Percentiles rank a stretch among this genome's conserved stretches.
Conservation (phyloP, 2,888 invertebrate genomes). For the Lottia scabra region DNA sequence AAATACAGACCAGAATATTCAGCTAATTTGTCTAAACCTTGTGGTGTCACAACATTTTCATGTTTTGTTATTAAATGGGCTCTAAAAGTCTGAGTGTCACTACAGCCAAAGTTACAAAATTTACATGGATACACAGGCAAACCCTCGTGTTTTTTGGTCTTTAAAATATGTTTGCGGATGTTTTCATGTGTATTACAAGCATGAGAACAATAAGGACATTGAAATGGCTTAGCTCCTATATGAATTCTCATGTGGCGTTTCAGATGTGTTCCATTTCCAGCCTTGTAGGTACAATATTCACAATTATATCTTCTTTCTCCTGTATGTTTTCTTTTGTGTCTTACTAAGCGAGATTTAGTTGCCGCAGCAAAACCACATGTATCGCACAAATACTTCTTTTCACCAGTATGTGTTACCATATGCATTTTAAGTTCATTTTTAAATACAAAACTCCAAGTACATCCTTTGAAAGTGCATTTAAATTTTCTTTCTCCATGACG, state of each 20-base stretch:
- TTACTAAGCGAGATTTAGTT: slow-evolving; percentile 59
- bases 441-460: slow-evolving; percentile 87
- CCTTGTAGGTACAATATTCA: slow-evolving; percentile 67
- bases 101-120: slow-evolving; percentile 76
- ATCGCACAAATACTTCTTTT: slow-evolving; percentile 84
- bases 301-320: slow-evolving; percentile 66
- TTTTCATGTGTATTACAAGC: slow-evolving; percentile 79
- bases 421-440: slow-evolving; percentile 89
- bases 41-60: slow-evolving; percentile 44
- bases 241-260: slow-evolving; percentile 68
- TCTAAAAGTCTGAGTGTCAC: slow-evolving; percentile 78
- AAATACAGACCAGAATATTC: slow-evolving; percentile 55
- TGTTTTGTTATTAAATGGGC: slow-evolving; percentile 77
- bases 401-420: slow-evolving; percentile 85
- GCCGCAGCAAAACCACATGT: slow-evolving; percentile 82
- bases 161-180: slow-evolving; percentile 86
- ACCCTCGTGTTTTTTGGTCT: slow-evolving; percentile 83
- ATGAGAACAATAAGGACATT: slow-evolving; percentile 77
- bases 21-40: slow-evolving; percentile 47
- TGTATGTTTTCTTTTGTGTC: slow-evolving; percentile 65
- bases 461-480: slow-evolving; percentile 82
- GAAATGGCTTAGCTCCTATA: slow-evolving; percentile 67
- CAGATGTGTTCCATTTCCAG: slow-evolving; percentile 63
- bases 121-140: slow-evolving; percentile 84
- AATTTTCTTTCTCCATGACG: slow-evolving; percentile 78